Base-by-base conservation (phyloP, 2,797 vertebrate species). In the Periparus ater region DNA sequence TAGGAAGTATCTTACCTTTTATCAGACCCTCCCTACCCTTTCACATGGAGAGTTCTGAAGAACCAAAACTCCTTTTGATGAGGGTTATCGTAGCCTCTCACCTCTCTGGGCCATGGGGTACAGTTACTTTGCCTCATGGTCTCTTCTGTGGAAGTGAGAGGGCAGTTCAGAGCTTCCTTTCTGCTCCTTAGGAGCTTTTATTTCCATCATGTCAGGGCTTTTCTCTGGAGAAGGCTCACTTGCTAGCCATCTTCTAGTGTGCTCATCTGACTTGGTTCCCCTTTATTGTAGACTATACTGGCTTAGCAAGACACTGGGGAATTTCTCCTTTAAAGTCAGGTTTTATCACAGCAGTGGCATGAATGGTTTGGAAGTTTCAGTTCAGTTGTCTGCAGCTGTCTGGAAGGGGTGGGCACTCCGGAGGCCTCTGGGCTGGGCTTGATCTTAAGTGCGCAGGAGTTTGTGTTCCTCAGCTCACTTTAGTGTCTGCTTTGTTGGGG, bases 311-410 rank as follows among this genome's bases (percentile, higher is more conserved):
- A 38, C 72, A 9, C 45, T 25, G 58, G 44, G 48, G 34, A 83
- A 54, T 86, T 89, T 85, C 70, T 92, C 73, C 89, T 88, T 95
- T 85, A 68, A 91, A 92, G 85, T 80, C 18, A 5, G 42, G 61
- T 74, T 89, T 95, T 86, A 53, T 92, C 72, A 61, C 68, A 40
- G 65, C 73, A 60, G 75, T 78, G 89, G 88, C 92, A 68, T 19
- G 66, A 88, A 83, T 84, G 75, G 27, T 83, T 80, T 68, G 77
- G 71, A 94, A 70, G 58, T 93, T 91, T 90, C 40, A n/a, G 72
- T 79, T 93, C 70, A 81, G 80, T 91, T 91, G 88, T 82, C 42
- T 93, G 91, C 93, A 95, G 89, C 83, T 94, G 88, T 92, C 74
- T 90, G 88, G 88, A 61, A 92, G 47, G 85, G 54, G 55, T 86